Percentiles rank a stretch among this genome's conserved stretches.
These are phyloP conservation scores for Drosophila mettleri DNA, from an alignment of 2,888 invertebrate species.

Conservation along the genomic window DNA sequence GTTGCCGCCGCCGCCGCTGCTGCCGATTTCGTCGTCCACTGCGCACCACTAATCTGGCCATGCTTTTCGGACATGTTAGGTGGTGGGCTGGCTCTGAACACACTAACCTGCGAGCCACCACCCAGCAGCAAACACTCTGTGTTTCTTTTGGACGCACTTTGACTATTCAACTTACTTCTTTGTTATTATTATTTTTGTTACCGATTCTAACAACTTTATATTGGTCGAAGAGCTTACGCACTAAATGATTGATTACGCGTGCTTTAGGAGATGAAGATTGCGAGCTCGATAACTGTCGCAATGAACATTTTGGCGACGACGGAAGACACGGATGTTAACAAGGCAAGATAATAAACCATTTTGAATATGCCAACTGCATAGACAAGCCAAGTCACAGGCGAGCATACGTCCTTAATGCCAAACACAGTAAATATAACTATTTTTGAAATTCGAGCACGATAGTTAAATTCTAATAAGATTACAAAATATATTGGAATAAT, in stretches of 20 bases:
- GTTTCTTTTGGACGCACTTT: constrained; percentile 38
- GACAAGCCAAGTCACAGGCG: constrained; percentile 26
- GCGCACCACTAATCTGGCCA: constrained; percentile 80
- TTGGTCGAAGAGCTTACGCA: constrained; percentile 52
- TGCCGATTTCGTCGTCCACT: constrained; percentile 83
- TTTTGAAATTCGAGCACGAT: constrained; percentile 28
- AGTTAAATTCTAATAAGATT: constrained; percentile 60
- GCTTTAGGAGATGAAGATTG: constrained; percentile 80
- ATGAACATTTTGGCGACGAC: constrained; percentile 72
- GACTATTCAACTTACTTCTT: constrained; percentile 33
- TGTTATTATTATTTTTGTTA: constrained; percentile 35
- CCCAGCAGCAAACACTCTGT: constrained; percentile 35
- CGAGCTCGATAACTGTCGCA: constrained; percentile 77
- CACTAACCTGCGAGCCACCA: constrained; percentile 11
- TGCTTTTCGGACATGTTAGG: constrained; percentile 84
- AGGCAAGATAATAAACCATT: constrained; percentile 81
- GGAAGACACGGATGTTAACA: constrained; percentile 71
- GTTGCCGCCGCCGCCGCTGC: constrained; percentile 42
- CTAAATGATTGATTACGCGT: constrained; percentile 43
- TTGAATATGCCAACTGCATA: constrained; percentile 41
- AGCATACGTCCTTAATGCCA: constrained; percentile 16
- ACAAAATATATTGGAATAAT: constrained; percentile 66
- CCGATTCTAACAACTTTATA: constrained; percentile 26
- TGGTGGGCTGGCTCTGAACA: constrained; percentile 33
- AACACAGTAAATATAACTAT: constrained; percentile 10